These are phyloP conservation scores for Drosophila novamexicana DNA, from an alignment of 1,140 invertebrate genomes.

Conservation along the genomic window DNA sequence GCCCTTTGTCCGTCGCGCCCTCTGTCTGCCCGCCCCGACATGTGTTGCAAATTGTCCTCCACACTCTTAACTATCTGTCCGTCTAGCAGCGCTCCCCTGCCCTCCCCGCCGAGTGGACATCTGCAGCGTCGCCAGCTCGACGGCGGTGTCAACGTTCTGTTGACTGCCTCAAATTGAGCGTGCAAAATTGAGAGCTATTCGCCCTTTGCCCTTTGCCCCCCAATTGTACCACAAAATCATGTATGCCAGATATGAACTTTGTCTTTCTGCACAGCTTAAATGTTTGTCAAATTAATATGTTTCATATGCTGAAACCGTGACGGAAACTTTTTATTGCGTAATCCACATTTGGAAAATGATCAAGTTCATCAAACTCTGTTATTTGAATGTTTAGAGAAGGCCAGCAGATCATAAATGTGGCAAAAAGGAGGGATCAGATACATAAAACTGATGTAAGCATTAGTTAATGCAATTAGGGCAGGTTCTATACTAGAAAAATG, in stretches of 20 bases:
- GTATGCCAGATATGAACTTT: neutral
- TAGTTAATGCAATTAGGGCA: no score
- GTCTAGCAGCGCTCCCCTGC: slow-evolving; percentile 18
- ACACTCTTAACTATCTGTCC: slow-evolving; percentile 20
- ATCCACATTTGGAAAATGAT: neutral
- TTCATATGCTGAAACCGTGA: slow-evolving; percentile 40
- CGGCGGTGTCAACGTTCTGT: slow-evolving; percentile 59
- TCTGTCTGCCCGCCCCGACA: slow-evolving; percentile 35
- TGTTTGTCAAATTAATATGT: slow-evolving; percentile 50
- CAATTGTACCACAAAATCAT: slow-evolving; percentile 20
- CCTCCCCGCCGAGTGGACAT: slow-evolving; percentile 9
- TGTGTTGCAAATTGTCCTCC: slow-evolving; percentile 51
- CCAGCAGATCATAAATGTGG: neutral
- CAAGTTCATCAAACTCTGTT: slow-evolving; percentile 8
- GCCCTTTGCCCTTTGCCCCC: neutral
- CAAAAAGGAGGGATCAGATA: neutral
- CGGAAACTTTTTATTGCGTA: slow-evolving; percentile 4
- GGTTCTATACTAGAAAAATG: no score
- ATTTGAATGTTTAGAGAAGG: neutral
- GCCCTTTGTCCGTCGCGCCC: slow-evolving; percentile 3
- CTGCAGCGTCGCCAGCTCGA: slow-evolving; percentile 21
- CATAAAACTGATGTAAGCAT: neutral
- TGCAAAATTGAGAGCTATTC: slow-evolving; percentile 54
- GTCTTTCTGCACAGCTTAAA: neutral
- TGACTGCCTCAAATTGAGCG: slow-evolving; percentile 71